Evolutionary conservation across 2,888 invertebrate species (phyloP), one percentile per base, ranked within the genome.

Genomic region (Darwinula stevensoni): DNA sequence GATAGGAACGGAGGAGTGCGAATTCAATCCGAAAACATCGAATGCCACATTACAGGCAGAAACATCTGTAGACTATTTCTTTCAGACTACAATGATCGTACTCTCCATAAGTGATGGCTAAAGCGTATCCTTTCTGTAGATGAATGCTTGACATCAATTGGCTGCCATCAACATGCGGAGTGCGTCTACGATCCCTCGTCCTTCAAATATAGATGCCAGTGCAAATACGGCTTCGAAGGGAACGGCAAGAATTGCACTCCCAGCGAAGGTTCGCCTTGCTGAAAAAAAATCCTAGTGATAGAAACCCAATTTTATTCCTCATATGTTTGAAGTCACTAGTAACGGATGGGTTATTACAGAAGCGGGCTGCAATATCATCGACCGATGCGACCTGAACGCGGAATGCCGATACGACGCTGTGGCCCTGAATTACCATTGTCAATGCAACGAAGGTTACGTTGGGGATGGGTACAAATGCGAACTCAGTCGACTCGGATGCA

Each of bases 351-450:
- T n/a, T n/a, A n/a, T 11, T 27, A 4, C 33, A 39, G 42, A 39
- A 16, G 37, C 37, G 5, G 65, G 69, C 5, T 80, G 78, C 44
- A 67, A 74, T 40, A 56, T 67, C 3, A 45, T 64, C 14, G 67
- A 71, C 44, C 70, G 71, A 45, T 88, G 88, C 50, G 71, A 69
- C 39, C 52, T 58, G 2, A 66, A 80, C 44, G 82, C 82, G 5
- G 57, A 63, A 22, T 88, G 86, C 49, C 52, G 61, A 28, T 52
- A 61, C 11, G 49, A 57, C 16, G 54, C 56, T 3, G 53, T 16
- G 55, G 54, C 35, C 13, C 54, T 59, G 32, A 51, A 56, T 2
- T 68, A 70, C 41, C 52, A 56, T 28, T 86, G 86, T 45, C 61
- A 63, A 29, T 86, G 86, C 46, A 69, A 66, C 35, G 59, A 64